Conservation (phyloP, 2,797 vertebrate genomes). For the Siniperca obscura region DNA sequence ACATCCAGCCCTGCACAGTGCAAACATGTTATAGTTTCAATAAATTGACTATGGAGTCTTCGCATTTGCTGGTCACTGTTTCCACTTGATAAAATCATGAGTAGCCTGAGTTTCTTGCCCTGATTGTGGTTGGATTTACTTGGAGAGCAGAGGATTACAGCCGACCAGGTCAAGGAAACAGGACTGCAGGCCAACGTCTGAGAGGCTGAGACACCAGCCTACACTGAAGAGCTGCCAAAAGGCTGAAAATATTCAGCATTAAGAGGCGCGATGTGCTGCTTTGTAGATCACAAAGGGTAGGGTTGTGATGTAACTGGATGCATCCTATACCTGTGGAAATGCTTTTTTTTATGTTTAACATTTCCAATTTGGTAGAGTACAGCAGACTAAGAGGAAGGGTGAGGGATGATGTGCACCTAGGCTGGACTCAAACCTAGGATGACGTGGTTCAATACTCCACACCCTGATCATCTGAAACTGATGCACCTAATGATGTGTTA, state of each 20-base stretch:
- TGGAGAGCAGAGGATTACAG: conserved; percentile 58
- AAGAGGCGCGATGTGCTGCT: not conserved
- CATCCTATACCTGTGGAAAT: not conserved
- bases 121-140: conserved; percentile 40
- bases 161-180: conserved; percentile 44
- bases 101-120: conserved; percentile 22
- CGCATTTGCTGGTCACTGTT: conserved; percentile 14
- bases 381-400: not conserved
- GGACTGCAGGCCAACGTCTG: conserved; percentile 34
- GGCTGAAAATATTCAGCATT: conserved; percentile 30
- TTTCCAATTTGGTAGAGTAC: conserved; percentile 8
- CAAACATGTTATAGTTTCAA: not conserved
- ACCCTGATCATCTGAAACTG: not conserved
- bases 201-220: conserved; percentile 52
- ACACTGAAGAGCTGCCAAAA: conserved; percentile 43
- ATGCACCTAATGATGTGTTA: not conserved
- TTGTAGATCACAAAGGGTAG: not conserved
- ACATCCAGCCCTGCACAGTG: not conserved
- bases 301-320: not conserved
- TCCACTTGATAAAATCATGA: conserved; percentile 14
- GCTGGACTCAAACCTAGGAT: conserved; percentile 16
- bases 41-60: not conserved
- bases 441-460: not conserved
- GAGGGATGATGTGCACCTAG: not conserved
- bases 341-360: not conserved